Percentiles rank a stretch among this genome's conserved stretches.
Evolutionary conservation across 53 echinoderm and acorn worm genomes (phyloP).

Genomic region (Holothuria leucospilota): DNA sequence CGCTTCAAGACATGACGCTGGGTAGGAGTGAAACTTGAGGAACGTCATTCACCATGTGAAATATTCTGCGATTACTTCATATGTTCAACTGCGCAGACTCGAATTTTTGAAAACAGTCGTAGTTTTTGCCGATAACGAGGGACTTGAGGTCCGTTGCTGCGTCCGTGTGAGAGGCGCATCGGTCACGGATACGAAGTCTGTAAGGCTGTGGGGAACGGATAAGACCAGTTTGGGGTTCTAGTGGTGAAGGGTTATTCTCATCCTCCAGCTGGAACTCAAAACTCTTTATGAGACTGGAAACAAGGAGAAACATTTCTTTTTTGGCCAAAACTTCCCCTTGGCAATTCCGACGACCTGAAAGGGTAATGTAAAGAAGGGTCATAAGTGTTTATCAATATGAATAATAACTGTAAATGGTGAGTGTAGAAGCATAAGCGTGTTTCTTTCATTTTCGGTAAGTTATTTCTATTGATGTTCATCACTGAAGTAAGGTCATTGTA

Average conservation of each 20-base stretch:
- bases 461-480: too few relatives aligned
- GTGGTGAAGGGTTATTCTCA: constrained; percentile 9
- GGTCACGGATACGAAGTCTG: constrained; percentile 4
- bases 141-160: too few relatives aligned
- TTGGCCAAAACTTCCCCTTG: constrained; percentile 72
- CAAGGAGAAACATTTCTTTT: constrained; percentile 74
- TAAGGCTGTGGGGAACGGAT: constrained; percentile 18
- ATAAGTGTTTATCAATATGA: neutral
- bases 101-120: too few relatives aligned
- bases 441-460: neutral
- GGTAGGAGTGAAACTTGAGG: too few relatives aligned
- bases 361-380: neutral
- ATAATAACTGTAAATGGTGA: neutral
- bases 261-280: constrained; percentile 42
- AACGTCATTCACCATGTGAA: too few relatives aligned
- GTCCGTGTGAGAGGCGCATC: neutral
- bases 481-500: too few relatives aligned
- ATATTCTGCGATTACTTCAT: too few relatives aligned
- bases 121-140: too few relatives aligned
- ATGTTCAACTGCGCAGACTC: too few relatives aligned
- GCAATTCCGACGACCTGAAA: constrained; percentile 74
- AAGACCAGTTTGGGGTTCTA: neutral
- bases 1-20: too few relatives aligned
- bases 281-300: constrained; percentile 69
- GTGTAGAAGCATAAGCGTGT: too few relatives aligned